phyloP scores from a whole-genome alignment of 2,888 invertebrate genomes.

The Crocallis elinguaria region DNA sequence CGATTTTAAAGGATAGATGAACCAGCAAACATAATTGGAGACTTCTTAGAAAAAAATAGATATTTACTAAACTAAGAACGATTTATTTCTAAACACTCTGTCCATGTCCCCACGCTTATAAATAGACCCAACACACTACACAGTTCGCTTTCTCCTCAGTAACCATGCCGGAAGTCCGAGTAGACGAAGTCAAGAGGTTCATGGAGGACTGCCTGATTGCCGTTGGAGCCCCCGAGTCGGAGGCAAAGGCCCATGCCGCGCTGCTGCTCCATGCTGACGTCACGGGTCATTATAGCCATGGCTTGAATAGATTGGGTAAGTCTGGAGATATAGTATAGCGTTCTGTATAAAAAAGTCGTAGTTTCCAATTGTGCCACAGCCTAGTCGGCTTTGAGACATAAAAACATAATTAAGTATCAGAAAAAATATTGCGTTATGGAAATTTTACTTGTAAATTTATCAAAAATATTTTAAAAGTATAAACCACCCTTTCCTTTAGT shows the following conservation, averaged over 20 bases:
- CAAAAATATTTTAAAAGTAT: too few relatives aligned
- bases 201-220: constrained; percentile 85
- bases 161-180: constrained; percentile 72
- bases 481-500: too few relatives aligned
- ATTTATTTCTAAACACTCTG: not conserved
- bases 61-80: too few relatives aligned
- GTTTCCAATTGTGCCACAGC: too few relatives aligned
- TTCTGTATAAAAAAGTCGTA: too few relatives aligned
- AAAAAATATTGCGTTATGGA: too few relatives aligned
- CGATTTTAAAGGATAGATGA: too few relatives aligned
- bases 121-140: not conserved
- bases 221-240: constrained; percentile 83
- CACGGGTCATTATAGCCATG: constrained; percentile 94
- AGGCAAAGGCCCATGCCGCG: constrained; percentile 87
- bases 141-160: constrained; percentile 1
- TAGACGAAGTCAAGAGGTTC: constrained; percentile 84
- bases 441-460: too few relatives aligned
- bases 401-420: too few relatives aligned
- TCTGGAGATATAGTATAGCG: not conserved
- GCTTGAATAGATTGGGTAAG: constrained; percentile 91
- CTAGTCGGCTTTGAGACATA: too few relatives aligned
- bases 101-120: not conserved
- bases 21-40: too few relatives aligned
- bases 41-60: too few relatives aligned
- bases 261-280: constrained; percentile 90